A percentile compares a stretch with the other conserved stretches of the same genome.
These are phyloP conservation scores for Lasioglossum baleicum DNA, from an alignment of 1,140 invertebrate genomes.

Conservation along the genomic window DNA sequence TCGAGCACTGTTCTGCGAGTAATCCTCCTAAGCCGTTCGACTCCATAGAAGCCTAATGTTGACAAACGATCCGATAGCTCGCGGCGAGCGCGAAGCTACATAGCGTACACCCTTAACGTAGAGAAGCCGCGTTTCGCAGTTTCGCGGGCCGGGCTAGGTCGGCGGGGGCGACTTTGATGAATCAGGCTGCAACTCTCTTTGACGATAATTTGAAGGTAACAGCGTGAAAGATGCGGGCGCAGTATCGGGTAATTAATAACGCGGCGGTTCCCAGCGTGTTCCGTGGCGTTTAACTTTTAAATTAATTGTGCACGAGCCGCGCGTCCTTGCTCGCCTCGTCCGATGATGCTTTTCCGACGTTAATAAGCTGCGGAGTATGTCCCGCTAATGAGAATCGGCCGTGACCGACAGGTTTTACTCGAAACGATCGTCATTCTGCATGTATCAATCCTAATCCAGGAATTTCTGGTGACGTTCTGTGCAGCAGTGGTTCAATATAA, in stretches of 20 bases:
- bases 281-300: slow-evolving; percentile 44
- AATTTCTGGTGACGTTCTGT: too few relatives aligned
- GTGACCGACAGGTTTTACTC: slow-evolving; percentile 45
- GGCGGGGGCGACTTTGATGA: slow-evolving; percentile 29
- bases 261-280: not conserved
- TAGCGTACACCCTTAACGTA: not conserved
- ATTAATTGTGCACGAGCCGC: slow-evolving; percentile 33
- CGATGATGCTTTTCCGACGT: slow-evolving; percentile 23
- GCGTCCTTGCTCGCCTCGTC: not conserved
- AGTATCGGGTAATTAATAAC: slow-evolving; percentile 42
- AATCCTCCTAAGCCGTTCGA: not conserved
- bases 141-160: too few relatives aligned
- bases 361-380: slow-evolving; percentile 53
- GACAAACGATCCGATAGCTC: slow-evolving; percentile 22
- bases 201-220: slow-evolving; percentile 41
- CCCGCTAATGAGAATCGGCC: slow-evolving; percentile 50
- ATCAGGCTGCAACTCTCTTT: slow-evolving; percentile 29
- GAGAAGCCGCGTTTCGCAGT: not conserved
- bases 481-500: too few relatives aligned
- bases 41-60: not conserved
- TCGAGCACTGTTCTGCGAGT: not conserved
- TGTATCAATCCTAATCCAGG: too few relatives aligned
- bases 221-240: slow-evolving; percentile 37
- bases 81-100: slow-evolving; percentile 7
- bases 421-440: slow-evolving; percentile 19